These are phyloP conservation scores for Acrobasis suavella DNA, from an alignment of 2,888 invertebrate species.

Conservation along the genomic window DNA sequence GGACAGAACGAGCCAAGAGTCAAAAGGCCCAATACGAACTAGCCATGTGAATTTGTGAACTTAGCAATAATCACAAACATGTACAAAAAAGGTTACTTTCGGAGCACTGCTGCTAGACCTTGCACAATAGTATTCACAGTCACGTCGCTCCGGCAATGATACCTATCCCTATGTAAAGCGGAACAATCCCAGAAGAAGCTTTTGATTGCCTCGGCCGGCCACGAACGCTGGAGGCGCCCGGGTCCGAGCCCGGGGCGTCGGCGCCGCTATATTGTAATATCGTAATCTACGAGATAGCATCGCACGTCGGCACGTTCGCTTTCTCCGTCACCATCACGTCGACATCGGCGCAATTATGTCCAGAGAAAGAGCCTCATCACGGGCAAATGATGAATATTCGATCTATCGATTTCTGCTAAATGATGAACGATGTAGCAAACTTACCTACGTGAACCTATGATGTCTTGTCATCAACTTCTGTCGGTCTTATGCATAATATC, in stretches of 20 bases:
- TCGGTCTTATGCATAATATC: too few relatives aligned
- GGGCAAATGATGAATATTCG: not conserved
- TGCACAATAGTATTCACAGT: too few relatives aligned
- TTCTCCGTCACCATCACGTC: constrained; percentile 4
- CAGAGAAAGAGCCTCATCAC: not conserved
- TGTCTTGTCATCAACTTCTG: too few relatives aligned
- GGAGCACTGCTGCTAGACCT: too few relatives aligned
- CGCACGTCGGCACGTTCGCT: constrained; percentile 4
- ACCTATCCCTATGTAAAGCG: not conserved
- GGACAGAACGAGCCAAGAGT: too few relatives aligned
- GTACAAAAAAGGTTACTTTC: too few relatives aligned
- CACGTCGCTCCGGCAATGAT: too few relatives aligned
- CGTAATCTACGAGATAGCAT: constrained; percentile 4
- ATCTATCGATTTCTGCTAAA: not conserved
- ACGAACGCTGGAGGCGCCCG: not conserved
- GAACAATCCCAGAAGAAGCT: not conserved
- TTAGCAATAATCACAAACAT: too few relatives aligned
- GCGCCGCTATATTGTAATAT: not conserved
- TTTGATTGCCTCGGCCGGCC: not conserved
- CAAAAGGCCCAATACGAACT: too few relatives aligned
- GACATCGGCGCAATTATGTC: not conserved
- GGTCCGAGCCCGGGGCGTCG: not conserved
- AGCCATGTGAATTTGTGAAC: too few relatives aligned
- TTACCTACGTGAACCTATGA: too few relatives aligned
- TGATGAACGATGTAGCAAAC: too few relatives aligned